Conservation (phyloP, 2,797 vertebrate genomes). For the Cyprinodon diabolis region DNA sequence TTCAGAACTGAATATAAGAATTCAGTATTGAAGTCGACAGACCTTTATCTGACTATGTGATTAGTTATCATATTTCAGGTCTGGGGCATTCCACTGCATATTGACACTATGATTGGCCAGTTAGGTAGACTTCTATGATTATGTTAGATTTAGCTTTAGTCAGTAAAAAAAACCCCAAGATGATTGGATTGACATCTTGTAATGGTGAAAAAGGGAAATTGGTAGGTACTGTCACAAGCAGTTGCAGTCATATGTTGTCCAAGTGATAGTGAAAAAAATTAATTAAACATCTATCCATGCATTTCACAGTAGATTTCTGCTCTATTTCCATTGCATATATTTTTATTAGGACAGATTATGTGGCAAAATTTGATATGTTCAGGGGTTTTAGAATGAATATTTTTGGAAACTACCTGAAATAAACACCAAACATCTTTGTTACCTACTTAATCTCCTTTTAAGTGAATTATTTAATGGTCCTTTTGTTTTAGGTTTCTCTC, state of each 20-base stretch:
- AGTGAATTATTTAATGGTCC: neutral
- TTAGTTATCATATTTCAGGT: no score
- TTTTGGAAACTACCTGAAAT: neutral
- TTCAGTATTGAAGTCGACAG: no score
- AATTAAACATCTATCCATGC: neutral
- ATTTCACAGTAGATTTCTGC: neutral
- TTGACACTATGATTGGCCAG: no score
- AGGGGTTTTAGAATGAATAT: neutral
- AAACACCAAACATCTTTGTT: neutral
- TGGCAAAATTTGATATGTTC: neutral
- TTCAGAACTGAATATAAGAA: neutral
- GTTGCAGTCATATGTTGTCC: neutral
- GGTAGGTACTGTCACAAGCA: no score
- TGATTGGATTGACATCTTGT: no score
- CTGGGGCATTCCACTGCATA: no score
- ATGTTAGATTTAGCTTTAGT: no score
- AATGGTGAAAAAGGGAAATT: no score
- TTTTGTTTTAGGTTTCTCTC: constrained; percentile 88
- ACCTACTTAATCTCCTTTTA: neutral
- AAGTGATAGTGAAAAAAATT: neutral
- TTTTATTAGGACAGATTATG: neutral
- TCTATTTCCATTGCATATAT: no score
- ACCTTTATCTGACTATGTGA: no score
- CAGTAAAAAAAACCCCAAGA: no score
- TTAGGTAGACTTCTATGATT: no score